These are phyloP conservation scores for Drosophila mayaguana DNA, from an alignment of 2,888 invertebrate genomes.

Conservation along the genomic window DNA sequence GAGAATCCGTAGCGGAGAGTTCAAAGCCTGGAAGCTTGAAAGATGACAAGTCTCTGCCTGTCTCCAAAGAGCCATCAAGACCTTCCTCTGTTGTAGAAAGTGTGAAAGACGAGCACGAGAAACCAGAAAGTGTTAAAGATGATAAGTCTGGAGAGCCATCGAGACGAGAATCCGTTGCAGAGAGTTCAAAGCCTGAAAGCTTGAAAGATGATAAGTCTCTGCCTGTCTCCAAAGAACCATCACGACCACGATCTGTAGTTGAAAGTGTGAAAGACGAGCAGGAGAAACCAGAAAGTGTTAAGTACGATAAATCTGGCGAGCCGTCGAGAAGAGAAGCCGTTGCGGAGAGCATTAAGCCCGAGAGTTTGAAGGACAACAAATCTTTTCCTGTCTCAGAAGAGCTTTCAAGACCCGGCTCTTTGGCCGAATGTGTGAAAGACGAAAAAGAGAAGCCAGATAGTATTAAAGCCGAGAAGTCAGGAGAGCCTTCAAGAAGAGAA, in stretches of 20 bases:
- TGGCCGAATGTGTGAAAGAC: not conserved
- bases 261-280: constrained; percentile 7
- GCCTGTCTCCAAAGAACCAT: constrained; percentile 27
- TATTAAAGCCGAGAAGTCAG: not conserved
- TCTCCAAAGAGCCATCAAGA: too few species aligned
- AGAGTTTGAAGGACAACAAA: not conserved
- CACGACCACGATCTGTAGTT: constrained; percentile 32
- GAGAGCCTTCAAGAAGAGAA: constrained; percentile 20
- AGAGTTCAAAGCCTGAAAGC: not conserved
- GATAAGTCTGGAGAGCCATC: not conserved
- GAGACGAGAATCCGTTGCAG: not conserved
- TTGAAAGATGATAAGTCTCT: constrained; percentile 36
- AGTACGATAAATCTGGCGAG: not conserved
- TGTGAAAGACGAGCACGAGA: not conserved
- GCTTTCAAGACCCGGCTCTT: not conserved
- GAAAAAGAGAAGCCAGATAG: constrained; percentile 3
- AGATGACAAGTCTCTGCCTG: too few species aligned
- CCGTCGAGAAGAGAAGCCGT: not conserved
- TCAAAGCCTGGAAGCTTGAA: too few species aligned
- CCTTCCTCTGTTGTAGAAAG: not conserved
- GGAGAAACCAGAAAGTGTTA: not conserved
- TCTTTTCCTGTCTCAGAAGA: not conserved
- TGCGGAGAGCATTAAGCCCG: not conserved
- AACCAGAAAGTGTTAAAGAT: not conserved
- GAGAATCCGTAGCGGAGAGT: too few species aligned